Conservation (phyloP, 2,888 invertebrate species). For the Idaea dimidiata region DNA sequence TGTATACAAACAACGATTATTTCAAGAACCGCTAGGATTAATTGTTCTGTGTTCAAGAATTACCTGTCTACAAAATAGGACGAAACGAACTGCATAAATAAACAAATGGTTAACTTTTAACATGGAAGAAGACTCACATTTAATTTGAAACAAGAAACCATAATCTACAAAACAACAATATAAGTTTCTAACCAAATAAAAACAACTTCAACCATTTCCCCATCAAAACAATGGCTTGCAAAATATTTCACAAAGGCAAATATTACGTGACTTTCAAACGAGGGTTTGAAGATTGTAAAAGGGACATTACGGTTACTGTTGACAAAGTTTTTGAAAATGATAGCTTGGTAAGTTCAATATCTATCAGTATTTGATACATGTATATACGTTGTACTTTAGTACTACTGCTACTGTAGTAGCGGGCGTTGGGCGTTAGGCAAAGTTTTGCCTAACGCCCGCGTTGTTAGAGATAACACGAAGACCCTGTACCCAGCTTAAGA, state of each 20-base stretch:
- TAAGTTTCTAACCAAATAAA: background rate
- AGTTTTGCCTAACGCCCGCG: no score
- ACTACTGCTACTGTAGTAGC: no score
- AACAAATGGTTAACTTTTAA: no score
- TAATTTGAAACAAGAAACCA: constrained; percentile 2
- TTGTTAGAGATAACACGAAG: no score
- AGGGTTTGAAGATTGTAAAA: constrained; percentile 70
- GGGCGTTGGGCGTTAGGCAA: no score
- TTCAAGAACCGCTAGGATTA: no score
- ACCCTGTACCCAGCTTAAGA: no score
- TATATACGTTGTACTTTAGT: no score
- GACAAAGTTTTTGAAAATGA: constrained; percentile 72
- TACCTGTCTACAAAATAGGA: constrained; percentile 3
- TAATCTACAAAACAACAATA: background rate
- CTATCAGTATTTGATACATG: no score
- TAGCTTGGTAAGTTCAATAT: constrained; percentile 56
- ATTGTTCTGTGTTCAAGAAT: no score
- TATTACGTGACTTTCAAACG: constrained; percentile 72
- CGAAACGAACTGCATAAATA: no score
- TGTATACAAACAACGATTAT: background rate
- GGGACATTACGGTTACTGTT: constrained; percentile 63
- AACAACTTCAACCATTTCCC: background rate
- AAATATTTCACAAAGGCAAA: constrained; percentile 67
- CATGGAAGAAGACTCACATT: no score
- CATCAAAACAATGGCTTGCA: constrained; percentile 41